Evolutionary conservation across 2,113 vertebrate genomes (phyloP).

Genomic region (Chaetorhynchus papuensis): DNA sequence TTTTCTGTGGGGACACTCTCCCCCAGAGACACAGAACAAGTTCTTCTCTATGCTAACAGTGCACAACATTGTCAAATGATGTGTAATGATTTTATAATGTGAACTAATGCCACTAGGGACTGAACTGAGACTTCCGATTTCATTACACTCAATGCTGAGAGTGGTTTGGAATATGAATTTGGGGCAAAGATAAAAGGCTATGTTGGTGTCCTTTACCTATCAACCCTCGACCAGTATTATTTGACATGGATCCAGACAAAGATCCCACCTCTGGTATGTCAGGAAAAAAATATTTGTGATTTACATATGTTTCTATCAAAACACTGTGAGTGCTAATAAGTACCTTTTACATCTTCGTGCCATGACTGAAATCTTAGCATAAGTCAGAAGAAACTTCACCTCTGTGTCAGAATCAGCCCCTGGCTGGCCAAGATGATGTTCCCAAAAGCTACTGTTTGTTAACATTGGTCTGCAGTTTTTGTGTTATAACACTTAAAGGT

Average conservation of each 20-base stretch:
- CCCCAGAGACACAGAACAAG: slow-evolving; percentile 72
- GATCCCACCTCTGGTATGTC: background rate
- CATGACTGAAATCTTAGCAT: background rate
- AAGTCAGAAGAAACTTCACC: background rate
- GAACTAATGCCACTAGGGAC: slow-evolving; percentile 75
- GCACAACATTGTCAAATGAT: slow-evolving; percentile 76
- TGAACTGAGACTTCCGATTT: slow-evolving; percentile 69
- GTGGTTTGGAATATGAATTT: slow-evolving; percentile 71
- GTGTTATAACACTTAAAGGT: background rate
- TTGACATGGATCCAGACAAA: background rate
- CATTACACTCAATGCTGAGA: slow-evolving; percentile 67
- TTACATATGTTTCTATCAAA: background rate
- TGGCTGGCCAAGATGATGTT: background rate
- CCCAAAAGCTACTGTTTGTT: background rate
- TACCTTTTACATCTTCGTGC: background rate
- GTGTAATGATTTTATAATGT: slow-evolving; percentile 79
- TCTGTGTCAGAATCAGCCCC: background rate
- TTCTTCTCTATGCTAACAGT: slow-evolving; percentile 72
- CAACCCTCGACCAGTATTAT: background rate
- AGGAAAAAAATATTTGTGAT: background rate
- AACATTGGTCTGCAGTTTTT: background rate
- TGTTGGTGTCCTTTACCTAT: background rate
- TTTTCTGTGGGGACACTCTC: slow-evolving; percentile 69
- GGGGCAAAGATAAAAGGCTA: slow-evolving; percentile 13
- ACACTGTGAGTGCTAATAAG: background rate